A percentile compares a stretch with the other conserved stretches of the same genome.
Conservation (phyloP, 2,888 invertebrate genomes). For the Pomacea canaliculata region DNA sequence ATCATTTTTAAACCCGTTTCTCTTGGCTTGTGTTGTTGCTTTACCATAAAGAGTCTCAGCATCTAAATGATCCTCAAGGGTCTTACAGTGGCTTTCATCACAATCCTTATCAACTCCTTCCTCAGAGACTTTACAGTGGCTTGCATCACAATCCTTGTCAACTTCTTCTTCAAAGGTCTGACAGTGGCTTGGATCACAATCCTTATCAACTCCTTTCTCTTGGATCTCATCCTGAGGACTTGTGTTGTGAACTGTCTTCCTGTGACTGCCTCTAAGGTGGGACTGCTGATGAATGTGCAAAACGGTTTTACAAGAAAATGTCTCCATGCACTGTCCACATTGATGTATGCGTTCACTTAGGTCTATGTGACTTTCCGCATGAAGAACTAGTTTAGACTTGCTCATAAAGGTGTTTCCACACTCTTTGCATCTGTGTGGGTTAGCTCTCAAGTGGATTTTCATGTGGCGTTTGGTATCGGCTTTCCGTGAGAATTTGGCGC, state of each 20-base stretch:
- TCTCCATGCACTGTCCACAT: neutral
- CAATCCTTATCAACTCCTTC: neutral
- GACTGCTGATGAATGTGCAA: neutral
- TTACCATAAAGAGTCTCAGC: neutral
- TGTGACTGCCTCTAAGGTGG: neutral
- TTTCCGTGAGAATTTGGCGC: slow-evolving; percentile 21
- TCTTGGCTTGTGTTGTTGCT: too few species aligned
- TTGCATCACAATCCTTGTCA: neutral
- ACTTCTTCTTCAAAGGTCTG: neutral
- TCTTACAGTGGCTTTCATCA: neutral
- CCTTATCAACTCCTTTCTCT: neutral
- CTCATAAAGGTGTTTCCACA: slow-evolving; percentile 13
- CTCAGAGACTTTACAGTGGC: neutral
- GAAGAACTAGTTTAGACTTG: neutral
- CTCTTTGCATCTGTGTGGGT: slow-evolving; percentile 1
- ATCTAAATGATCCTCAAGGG: neutral
- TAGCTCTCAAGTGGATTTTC: slow-evolving; percentile 6
- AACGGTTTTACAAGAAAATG: neutral
- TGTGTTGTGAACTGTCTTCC: neutral
- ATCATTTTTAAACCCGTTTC: too few species aligned
- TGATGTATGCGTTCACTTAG: neutral
- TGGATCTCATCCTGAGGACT: too few species aligned
- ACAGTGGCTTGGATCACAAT: neutral
- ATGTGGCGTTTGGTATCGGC: slow-evolving; percentile 18
- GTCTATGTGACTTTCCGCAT: slow-evolving; percentile 2